A percentile compares a stretch with the other conserved stretches of the same genome.
Conservation (phyloP, 2,113 vertebrate species). For the Argyrosomus japonicus region DNA sequence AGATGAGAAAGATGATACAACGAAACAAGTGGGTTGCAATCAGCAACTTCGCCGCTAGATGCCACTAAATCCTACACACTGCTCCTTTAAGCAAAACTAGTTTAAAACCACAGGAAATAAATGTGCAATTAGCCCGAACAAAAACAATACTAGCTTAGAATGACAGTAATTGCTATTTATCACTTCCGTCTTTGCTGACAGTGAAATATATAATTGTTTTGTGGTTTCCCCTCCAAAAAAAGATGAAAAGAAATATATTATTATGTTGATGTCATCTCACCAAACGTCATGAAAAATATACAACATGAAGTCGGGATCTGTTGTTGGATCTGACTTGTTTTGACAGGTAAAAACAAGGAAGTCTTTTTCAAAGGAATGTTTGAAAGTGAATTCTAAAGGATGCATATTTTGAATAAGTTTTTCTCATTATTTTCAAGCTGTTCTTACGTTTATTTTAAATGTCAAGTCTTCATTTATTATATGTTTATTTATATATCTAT, state of each 20-base stretch:
- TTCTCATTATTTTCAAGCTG: constrained; percentile 10
- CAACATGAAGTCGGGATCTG: not conserved
- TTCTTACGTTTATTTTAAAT: not conserved
- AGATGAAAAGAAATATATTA: constrained; percentile 13
- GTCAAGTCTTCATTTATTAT: constrained; percentile 1
- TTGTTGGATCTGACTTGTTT: constrained; percentile 18
- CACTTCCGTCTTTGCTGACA: constrained; percentile 12
- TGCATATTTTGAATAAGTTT: constrained; percentile 26
- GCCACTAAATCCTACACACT: no score
- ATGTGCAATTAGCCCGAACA: not conserved
- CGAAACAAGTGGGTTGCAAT: no score
- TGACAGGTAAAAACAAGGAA: not conserved
- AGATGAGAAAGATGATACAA: not conserved
- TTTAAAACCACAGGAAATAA: not conserved
- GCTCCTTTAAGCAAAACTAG: no score
- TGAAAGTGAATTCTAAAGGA: constrained; percentile 30
- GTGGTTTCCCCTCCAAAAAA: not conserved
- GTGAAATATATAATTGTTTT: constrained; percentile 17
- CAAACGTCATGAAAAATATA: constrained; percentile 4
- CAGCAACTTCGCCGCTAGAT: no score
- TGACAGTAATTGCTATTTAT: constrained; percentile 29
- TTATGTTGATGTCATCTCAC: constrained; percentile 13
- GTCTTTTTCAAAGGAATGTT: constrained; percentile 10
- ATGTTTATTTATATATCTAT: constrained; percentile 13
- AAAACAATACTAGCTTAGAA: not conserved